phyloP scores from a whole-genome alignment of 2,888 invertebrate species.

The Leuctra nigra region DNA sequence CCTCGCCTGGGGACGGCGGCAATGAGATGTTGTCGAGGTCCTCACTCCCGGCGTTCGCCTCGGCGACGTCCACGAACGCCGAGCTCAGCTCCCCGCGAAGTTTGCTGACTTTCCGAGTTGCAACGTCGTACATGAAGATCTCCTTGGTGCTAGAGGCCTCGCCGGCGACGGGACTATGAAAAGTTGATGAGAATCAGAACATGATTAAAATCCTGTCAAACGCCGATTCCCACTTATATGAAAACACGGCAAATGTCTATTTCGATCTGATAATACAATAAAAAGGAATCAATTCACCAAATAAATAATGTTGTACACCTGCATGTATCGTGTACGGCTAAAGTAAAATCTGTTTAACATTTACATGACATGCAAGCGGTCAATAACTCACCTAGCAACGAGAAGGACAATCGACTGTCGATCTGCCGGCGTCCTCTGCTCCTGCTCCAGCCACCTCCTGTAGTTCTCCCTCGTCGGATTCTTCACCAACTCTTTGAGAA shows the following conservation, averaged over 20 bases:
- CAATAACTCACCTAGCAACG: slow-evolving; percentile 66
- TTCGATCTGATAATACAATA: neutral
- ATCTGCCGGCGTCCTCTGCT: slow-evolving; percentile 65
- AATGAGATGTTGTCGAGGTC: slow-evolving; percentile 39
- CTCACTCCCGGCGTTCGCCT: slow-evolving; percentile 68
- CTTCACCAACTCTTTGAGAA: slow-evolving; percentile 66
- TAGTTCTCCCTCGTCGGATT: slow-evolving; percentile 72
- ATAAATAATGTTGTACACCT: too few relatives aligned
- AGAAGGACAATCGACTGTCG: slow-evolving; percentile 75
- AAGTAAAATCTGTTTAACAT: too few relatives aligned
- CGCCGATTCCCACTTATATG: too few relatives aligned
- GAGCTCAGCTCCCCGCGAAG: slow-evolving; percentile 73
- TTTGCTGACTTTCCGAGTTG: slow-evolving; percentile 65
- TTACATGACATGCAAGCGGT: too few relatives aligned
- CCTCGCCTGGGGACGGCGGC: slow-evolving; percentile 19
- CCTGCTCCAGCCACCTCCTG: slow-evolving; percentile 70
- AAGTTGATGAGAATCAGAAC: neutral
- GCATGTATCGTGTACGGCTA: too few relatives aligned
- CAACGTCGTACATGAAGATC: slow-evolving; percentile 82
- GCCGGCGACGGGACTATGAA: slow-evolving; percentile 29
- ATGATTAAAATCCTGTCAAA: neutral
- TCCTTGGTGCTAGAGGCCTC: slow-evolving; percentile 53
- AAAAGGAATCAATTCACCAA: neutral
- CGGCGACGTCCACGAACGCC: slow-evolving; percentile 81
- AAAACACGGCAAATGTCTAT: too few relatives aligned